phyloP scores from a whole-genome alignment of 2,113 vertebrate species.

The Colius striatus region DNA sequence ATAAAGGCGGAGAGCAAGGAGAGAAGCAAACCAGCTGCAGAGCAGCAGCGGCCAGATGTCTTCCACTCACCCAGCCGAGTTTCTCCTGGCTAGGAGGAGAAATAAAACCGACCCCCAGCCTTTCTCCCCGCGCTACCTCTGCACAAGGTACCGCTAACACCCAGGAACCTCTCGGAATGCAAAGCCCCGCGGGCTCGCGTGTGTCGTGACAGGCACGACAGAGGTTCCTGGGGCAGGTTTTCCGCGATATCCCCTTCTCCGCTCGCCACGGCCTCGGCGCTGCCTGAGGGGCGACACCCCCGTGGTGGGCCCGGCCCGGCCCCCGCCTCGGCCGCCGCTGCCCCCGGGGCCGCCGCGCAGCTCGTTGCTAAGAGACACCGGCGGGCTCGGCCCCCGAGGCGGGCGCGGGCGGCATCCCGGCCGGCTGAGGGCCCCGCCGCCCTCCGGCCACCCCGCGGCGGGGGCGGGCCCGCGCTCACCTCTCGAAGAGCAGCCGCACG shows the following conservation, averaged over 20 bases:
- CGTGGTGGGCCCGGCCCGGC: not conserved
- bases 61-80: not conserved
- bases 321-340: not conserved
- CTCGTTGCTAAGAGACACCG: not conserved
- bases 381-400: not conserved
- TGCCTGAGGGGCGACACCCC: not conserved
- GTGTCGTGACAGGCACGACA: not conserved
- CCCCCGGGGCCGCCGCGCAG: not conserved
- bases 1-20: not conserved
- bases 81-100: not conserved
- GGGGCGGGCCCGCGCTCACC: slow-evolving; percentile 74
- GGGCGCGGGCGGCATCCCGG: not conserved
- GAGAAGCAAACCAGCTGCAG: not conserved
- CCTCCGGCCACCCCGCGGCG: not conserved
- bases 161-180: not conserved
- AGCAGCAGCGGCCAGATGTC: not conserved
- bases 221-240: not conserved
- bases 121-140: not conserved
- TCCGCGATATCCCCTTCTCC: no score
- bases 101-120: not conserved
- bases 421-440: not conserved
- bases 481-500: slow-evolving; percentile 91
- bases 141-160: not conserved
- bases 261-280: not conserved
- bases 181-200: fast-evolving